Conservation (phyloP, 64 coral and sea anemone species). For the Pachyseris speciosa region DNA sequence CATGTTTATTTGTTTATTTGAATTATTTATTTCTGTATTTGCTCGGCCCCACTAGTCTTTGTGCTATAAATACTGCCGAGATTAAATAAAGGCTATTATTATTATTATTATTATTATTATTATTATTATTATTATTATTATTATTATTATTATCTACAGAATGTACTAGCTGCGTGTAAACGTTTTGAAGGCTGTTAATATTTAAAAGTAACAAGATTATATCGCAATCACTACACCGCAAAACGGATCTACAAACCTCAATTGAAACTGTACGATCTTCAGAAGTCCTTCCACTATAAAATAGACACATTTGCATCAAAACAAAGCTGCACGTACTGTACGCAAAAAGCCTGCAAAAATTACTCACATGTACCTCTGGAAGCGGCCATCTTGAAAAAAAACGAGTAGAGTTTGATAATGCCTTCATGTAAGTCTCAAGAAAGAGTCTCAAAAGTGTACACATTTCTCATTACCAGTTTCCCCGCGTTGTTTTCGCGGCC, state of each 20-base stretch:
- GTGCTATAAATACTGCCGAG: too few relatives aligned
- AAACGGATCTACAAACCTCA: constrained; percentile 39
- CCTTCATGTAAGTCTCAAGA: background rate
- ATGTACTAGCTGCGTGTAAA: too few relatives aligned
- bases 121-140: too few relatives aligned
- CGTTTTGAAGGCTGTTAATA: too few relatives aligned
- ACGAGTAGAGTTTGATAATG: background rate
- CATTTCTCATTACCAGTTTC: background rate
- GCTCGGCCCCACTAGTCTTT: too few relatives aligned
- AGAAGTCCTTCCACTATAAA: constrained; percentile 27
- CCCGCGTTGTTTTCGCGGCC: background rate
- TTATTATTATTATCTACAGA: too few relatives aligned
- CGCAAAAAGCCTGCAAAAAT: background rate
- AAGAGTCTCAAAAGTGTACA: background rate
- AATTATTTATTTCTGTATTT: too few relatives aligned
- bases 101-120: too few relatives aligned
- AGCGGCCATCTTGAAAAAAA: constrained; percentile 59
- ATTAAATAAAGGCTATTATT: too few relatives aligned
- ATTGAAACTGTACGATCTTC: constrained; percentile 46
- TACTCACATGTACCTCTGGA: background rate
- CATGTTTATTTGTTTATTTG: too few relatives aligned
- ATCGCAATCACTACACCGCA: too few relatives aligned
- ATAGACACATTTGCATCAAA: background rate
- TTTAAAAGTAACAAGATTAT: too few relatives aligned
- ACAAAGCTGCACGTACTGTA: background rate